Percentiles rank a stretch among this genome's conserved stretches.
Conservation (phyloP, 2,888 invertebrate genomes). For the Agonopterix heracliana region DNA sequence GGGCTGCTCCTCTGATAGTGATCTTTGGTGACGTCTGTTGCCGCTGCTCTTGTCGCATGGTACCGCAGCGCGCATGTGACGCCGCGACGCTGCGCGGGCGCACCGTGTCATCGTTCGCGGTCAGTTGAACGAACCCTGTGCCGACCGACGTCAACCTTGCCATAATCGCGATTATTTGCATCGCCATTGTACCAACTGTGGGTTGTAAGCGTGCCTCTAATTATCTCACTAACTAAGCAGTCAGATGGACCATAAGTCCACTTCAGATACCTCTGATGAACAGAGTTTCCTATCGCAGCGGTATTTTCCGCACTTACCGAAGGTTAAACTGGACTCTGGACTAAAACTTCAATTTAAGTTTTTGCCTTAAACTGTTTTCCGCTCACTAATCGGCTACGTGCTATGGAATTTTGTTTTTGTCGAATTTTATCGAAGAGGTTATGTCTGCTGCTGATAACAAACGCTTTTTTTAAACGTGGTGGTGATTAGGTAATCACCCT, state of each 20-base stretch:
- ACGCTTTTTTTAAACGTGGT: no score
- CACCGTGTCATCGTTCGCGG: constrained; percentile 73
- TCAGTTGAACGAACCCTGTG: constrained; percentile 74
- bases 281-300: no score
- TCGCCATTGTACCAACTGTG: constrained; percentile 61
- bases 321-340: no score
- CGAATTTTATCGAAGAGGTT: no score
- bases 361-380: no score
- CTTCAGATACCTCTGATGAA: not conserved
- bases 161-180: constrained; percentile 75
- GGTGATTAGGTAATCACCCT: no score
- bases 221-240: constrained; percentile 38
- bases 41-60: no score
- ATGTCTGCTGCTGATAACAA: not conserved
- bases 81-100: constrained; percentile 42
- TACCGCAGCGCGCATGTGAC: not conserved
- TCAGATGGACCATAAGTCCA: constrained; percentile 17
- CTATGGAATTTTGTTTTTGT: no score
- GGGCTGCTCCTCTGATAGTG: no score
- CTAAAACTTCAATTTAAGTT: no score
- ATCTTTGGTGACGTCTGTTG: not conserved
- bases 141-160: constrained; percentile 72
- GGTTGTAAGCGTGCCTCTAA: constrained; percentile 49
- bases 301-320: no score
- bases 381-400: no score